Percentiles rank a stretch among this genome's conserved stretches.
phyloP scores from a whole-genome alignment of 2,888 invertebrate genomes.

The Acronicta alni region DNA sequence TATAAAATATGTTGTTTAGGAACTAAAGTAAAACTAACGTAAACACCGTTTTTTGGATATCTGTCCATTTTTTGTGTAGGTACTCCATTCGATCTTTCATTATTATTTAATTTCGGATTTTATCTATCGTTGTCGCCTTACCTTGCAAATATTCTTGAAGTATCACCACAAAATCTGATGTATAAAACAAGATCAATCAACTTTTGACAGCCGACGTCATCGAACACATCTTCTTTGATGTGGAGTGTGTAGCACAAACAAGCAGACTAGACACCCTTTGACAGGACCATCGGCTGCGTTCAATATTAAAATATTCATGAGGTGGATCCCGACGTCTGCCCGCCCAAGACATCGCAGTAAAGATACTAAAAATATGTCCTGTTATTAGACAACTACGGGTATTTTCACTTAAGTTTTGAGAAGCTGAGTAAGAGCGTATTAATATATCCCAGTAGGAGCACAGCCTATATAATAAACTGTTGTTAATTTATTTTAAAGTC shows the following conservation, averaged over 20 bases:
- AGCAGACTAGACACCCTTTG: conserved; percentile 59
- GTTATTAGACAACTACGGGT: conserved; percentile 30
- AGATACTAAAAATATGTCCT: conserved; percentile 50
- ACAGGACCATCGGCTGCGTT: conserved; percentile 52
- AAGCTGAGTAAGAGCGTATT: conserved; percentile 14
- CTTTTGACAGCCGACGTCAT: conserved; percentile 30
- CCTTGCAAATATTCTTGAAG: conserved; percentile 5
- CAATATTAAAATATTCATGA: conserved; percentile 77
- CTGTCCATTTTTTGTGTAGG: no score
- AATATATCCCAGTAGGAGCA: conserved; percentile 4
- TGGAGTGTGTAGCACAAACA: conserved; percentile 50
- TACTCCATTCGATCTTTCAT: no score
- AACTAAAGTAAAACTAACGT: no score
- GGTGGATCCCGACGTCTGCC: conserved; percentile 46
- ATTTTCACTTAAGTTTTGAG: conserved; percentile 17
- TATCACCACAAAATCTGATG: background rate
- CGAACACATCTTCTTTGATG: conserved; percentile 49
- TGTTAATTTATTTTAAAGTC: background rate
- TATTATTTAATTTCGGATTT: no score
- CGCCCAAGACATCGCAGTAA: conserved; percentile 41
- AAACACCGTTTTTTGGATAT: no score
- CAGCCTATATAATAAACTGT: background rate
- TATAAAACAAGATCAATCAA: conserved; percentile 32
- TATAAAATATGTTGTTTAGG: no score
- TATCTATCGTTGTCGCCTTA: no score